Base-by-base conservation (phyloP, 2,797 vertebrate genomes). In the Sebastes miniatus region DNA sequence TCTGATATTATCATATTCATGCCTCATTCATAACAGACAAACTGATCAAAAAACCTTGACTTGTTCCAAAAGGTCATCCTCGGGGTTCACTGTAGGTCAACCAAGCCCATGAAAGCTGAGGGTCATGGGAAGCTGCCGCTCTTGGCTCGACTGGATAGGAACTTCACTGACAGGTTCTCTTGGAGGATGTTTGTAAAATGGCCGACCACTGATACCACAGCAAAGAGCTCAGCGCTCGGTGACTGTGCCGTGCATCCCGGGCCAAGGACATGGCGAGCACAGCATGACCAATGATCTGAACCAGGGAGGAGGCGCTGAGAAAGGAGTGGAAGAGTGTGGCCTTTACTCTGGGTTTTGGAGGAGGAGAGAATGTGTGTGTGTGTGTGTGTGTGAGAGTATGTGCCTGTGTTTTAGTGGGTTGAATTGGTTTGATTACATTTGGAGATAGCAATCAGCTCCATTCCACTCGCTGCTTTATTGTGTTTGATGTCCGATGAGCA, bases 161-260 rank as follows among this genome's bases (percentile, higher is more conserved):
- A 94, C 90, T 91, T 83, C 85, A 69, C 83, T 91, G 87, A 91
- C 93, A 93, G 88, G 91, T 94, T 89, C 85, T 84, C 80, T 87
- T 73, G 76, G 90, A 92, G 87, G 85, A 92, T 92, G 90, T 95
- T 93, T 92, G 93, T 90, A 88, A 94, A 92, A 93, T 83, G 84
- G 88, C 90, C 86, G 87, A 94, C 93, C 93, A 85, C 93, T 64
- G 83, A 91, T 89, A 91, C 92, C 93, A 94, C 93, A 94, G 91
- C 29, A 93, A 93, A 94, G 92, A 86, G 88, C 82, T 43, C 39
- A 80, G 88, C 77, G 69, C 85, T 83, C 69, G 7, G 80, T 83
- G 85, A 89, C 89, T 92, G 64, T 20, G 76, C 79, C 24, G 84
- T 85, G 27, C 89, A 79, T 87, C 82, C 76, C 65, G 85, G 84